A percentile compares a stretch with the other conserved stretches of the same genome.
These are phyloP conservation scores for Ellobium chinense DNA, from an alignment of 2,888 invertebrate genomes.

Conservation along the genomic window DNA sequence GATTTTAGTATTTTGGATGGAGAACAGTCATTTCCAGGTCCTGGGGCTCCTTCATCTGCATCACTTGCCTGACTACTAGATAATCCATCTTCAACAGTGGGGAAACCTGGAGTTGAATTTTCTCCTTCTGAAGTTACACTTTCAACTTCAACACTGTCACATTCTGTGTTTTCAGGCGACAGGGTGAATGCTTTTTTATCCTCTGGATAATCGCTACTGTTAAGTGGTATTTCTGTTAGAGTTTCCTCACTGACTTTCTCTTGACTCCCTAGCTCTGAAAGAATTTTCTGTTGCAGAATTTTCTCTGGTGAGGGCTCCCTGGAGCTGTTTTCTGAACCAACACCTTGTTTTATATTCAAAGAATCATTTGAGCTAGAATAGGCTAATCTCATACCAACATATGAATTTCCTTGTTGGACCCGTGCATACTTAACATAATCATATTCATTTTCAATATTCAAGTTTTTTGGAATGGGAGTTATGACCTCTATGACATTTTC, in stretches of 20 bases:
- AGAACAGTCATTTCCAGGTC: slow-evolving; percentile 82
- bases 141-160: slow-evolving; percentile 92
- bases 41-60: slow-evolving; percentile 82
- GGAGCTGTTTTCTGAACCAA: slow-evolving; percentile 62
- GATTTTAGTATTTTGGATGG: slow-evolving; percentile 82
- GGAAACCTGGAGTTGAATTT: slow-evolving; percentile 83
- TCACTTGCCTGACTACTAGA: slow-evolving; percentile 96
- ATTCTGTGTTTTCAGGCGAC: slow-evolving; percentile 95
- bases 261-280: slow-evolving; percentile 51
- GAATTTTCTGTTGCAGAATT: slow-evolving; percentile 59
- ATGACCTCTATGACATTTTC: slow-evolving; percentile 46
- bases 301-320: slow-evolving; percentile 71
- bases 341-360: slow-evolving; percentile 61
- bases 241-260: slow-evolving; percentile 73
- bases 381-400: slow-evolving; percentile 87
- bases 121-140: slow-evolving; percentile 80
- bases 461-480: slow-evolving; percentile 51
- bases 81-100: slow-evolving; percentile 94
- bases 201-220: slow-evolving; percentile 79
- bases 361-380: slow-evolving; percentile 75
- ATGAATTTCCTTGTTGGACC: slow-evolving; percentile 84
- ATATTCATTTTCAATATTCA: slow-evolving; percentile 77
- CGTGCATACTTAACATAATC: slow-evolving; percentile 78
- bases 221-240: slow-evolving; percentile 79
- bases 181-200: slow-evolving; percentile 91